A percentile compares a stretch with the other conserved stretches of the same genome.
Evolutionary conservation across 2,888 invertebrate species (phyloP).

Genomic region (Lochmaea capreae): DNA sequence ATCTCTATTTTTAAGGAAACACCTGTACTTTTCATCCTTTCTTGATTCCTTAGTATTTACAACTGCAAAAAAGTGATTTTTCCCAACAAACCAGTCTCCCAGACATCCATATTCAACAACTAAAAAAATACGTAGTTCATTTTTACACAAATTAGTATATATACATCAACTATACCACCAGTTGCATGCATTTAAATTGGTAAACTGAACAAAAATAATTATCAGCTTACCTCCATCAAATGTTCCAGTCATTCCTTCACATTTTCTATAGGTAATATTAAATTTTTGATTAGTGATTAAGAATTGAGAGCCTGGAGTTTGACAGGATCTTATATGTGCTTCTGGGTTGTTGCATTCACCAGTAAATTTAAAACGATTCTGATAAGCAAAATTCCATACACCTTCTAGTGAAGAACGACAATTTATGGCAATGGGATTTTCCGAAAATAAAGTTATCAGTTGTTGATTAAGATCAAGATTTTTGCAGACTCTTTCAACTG

Average conservation of each 20-base stretch:
- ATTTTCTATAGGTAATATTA: constrained; percentile 92
- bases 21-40: constrained; percentile 93
- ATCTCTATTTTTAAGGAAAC: constrained; percentile 93
- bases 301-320: constrained; percentile 95
- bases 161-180: not conserved
- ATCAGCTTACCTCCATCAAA: constrained; percentile 78
- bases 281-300: constrained; percentile 97
- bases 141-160: not conserved
- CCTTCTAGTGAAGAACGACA: constrained; percentile 94
- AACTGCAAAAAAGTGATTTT: constrained; percentile 97
- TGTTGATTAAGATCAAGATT: constrained; percentile 83
- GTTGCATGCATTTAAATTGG: constrained; percentile 2
- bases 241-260: constrained; percentile 89
- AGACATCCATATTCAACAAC: constrained; percentile 93
- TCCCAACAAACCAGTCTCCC: constrained; percentile 95
- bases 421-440: constrained; percentile 90
- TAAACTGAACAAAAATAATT: not conserved
- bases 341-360: constrained; percentile 92
- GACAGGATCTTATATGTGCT: constrained; percentile 92
- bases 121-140: constrained; percentile 46
- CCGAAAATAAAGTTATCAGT: constrained; percentile 86
- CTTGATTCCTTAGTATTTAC: constrained; percentile 96
- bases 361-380: constrained; percentile 89
- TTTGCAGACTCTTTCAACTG: constrained; percentile 81
- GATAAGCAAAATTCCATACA: constrained; percentile 91